Evolutionary conservation across 2,797 vertebrate genomes (phyloP).

Genomic region (Rallus crepitans): DNA sequence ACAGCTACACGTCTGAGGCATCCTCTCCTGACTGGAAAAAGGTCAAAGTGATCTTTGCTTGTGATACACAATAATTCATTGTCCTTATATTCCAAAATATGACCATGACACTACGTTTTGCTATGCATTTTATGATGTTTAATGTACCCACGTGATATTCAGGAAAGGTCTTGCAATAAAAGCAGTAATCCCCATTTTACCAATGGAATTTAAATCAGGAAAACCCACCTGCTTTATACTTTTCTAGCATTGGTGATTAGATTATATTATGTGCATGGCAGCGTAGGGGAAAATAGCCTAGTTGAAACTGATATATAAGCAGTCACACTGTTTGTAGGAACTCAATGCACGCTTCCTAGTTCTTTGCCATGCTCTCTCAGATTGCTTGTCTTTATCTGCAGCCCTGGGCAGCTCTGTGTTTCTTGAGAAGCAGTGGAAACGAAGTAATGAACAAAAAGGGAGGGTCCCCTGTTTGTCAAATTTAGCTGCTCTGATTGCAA

Average conservation of each 20-base stretch:
- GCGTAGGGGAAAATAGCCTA: neutral
- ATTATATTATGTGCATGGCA: neutral
- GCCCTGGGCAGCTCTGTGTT: neutral
- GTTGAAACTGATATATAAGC: neutral
- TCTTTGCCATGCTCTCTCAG: neutral
- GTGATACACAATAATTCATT: neutral
- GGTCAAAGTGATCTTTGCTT: slow-evolving; percentile 24
- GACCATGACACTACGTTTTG: neutral
- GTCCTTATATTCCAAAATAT: neutral
- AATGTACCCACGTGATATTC: neutral
- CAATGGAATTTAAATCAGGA: slow-evolving; percentile 26
- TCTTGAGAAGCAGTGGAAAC: neutral
- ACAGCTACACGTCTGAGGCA: neutral
- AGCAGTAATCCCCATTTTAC: neutral
- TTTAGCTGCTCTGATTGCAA: neutral
- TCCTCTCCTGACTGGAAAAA: neutral
- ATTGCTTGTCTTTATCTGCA: neutral
- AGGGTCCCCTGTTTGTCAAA: neutral
- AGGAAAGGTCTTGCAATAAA: slow-evolving; percentile 44
- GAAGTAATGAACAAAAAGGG: neutral
- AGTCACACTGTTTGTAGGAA: neutral
- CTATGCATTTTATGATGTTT: neutral
- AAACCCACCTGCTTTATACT: neutral
- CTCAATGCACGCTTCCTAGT: neutral
- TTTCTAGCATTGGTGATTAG: neutral